Base-by-base conservation (phyloP, 2,797 vertebrate genomes). In the Malacoctenus gilli region DNA sequence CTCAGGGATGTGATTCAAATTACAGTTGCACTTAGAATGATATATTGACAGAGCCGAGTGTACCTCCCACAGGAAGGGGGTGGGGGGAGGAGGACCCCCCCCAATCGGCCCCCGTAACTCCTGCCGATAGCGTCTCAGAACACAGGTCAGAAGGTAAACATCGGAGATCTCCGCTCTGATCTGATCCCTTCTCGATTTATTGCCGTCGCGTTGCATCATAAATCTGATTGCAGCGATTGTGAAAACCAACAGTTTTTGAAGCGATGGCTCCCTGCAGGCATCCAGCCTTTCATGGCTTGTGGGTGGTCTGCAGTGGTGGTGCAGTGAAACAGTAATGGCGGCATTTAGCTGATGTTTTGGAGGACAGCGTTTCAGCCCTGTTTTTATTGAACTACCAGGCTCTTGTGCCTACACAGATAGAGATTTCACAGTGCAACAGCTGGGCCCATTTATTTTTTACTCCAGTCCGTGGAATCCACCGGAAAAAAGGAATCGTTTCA, bases 321-420 rank as follows among this genome's bases (percentile, higher is more conserved):
- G 16, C 31, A 62, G 44, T 1, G 16, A 56, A 46, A 39, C 16
- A 12, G 38, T 69, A 63, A 71, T 61, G 32, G 46, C 14, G 7
- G 14, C 14, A 59, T 71, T 74, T 42, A 43, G 47, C 34, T 61
- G 60, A 72, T 66, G 65, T 41, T 35, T 46, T 63, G 25, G 23
- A 55, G 54, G 52, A 38, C 46, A 39, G 41, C 55, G 30, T 39
- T 61, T 68, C 65, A 4, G 28, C 14, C 6, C 2, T 15, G 31
- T 49, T 49, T 42, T 54, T 38, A 40, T 37, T 13, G 5, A 28
- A 28, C 6, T 9, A 6, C 25, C n/a, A n/a, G n/a, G n/a, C n/a
- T n/a, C 25, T 28, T 9, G 22, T 13, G 23, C 23, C 39, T 28
- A 63, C 53, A 55, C 39, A 2, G 18, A 42, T 35, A 49, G 44